Percentiles rank a stretch among this genome's conserved stretches.
phyloP scores from a whole-genome alignment of 64 coral and sea anemone genomes.

The Exaiptasia diaphana region DNA sequence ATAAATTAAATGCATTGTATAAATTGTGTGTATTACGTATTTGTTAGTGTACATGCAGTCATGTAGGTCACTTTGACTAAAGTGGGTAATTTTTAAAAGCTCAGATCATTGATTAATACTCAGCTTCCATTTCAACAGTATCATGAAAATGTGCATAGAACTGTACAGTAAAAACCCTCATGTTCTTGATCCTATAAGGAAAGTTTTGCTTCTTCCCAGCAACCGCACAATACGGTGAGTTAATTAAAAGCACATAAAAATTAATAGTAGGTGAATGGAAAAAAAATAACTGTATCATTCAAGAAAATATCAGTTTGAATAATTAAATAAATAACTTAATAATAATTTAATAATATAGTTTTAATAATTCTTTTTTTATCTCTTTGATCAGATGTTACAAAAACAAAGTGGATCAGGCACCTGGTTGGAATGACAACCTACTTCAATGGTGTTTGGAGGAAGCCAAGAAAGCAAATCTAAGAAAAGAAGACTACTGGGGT shows the following conservation, averaged over 20 bases:
- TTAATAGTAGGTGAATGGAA: no score
- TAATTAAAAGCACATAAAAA: no score
- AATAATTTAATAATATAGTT: no score
- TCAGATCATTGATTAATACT: background rate
- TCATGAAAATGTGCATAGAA: constrained; percentile 37
- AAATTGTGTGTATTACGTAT: background rate
- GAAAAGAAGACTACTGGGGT: constrained; percentile 6
- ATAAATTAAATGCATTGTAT: background rate
- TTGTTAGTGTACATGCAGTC: background rate
- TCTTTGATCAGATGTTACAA: constrained; percentile 22
- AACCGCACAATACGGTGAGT: constrained; percentile 37
- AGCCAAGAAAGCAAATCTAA: background rate
- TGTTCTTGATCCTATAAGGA: constrained; percentile 43
- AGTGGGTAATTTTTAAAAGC: background rate
- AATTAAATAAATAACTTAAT: no score
- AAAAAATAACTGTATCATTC: no score
- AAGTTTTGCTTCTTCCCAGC: constrained; percentile 21
- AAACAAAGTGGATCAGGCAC: constrained; percentile 1
- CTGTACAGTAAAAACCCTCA: constrained; percentile 38
- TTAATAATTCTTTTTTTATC: no score
- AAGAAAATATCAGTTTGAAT: no score
- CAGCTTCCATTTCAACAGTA: background rate
- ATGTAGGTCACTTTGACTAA: background rate
- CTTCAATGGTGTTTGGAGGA: constrained; percentile 32
- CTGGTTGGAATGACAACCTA: constrained; percentile 24